Conservation (phyloP, 2,113 vertebrate genomes). For the Acrocephalus arundinaceus region DNA sequence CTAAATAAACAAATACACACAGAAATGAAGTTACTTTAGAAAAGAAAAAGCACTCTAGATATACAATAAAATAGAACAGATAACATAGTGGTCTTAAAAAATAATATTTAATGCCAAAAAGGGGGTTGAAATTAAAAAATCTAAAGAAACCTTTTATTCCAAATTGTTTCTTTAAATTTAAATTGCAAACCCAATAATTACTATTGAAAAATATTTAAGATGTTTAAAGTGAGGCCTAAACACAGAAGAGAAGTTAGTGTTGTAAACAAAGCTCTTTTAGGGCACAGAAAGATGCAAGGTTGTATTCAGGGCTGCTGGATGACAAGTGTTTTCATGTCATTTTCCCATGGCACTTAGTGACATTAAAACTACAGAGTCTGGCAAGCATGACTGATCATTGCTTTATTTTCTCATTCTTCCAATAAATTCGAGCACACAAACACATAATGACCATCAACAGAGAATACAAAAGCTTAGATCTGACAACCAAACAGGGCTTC, state of each 20-base stretch:
- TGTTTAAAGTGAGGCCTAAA: not conserved
- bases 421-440: conserved; percentile 11
- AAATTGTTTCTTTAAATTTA: not conserved
- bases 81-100: not conserved
- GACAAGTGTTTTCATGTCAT: not conserved
- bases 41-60: not conserved
- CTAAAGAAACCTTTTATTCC: not conserved
- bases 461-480: not conserved
- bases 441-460: not conserved
- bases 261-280: not conserved
- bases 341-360: not conserved
- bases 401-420: conserved; percentile 20
- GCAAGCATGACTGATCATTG: not conserved
- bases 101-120: not conserved
- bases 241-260: not conserved
- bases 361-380: not conserved
- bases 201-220: not conserved
- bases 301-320: not conserved
- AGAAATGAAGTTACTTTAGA: not conserved
- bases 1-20: not conserved
- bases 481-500: not conserved
- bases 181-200: not conserved
- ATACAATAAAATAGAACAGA: not conserved
- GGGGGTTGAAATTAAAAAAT: not conserved
- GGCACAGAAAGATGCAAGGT: not conserved